Base-by-base conservation (phyloP, 2,113 vertebrate genomes). In the Alligator sinensis region DNA sequence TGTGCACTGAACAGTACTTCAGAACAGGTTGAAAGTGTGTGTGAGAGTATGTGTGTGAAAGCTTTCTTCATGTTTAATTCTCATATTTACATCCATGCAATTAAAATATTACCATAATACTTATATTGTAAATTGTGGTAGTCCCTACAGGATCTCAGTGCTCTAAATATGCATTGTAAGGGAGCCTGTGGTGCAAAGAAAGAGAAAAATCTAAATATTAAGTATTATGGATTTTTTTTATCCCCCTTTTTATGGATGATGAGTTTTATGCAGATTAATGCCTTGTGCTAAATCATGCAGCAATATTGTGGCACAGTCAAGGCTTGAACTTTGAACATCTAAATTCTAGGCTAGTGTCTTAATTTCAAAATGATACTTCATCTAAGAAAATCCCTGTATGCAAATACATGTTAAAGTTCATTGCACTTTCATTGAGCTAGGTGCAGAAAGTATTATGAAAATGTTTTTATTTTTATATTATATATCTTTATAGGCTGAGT, bases 81-180 rank as follows among this genome's bases (percentile, higher is more conserved):
- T 77, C 38, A 10, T 75, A 27, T 55, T 60, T 28, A n/a, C 57
- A 60, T 8, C 1, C 88, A 54, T 63, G 60, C 63, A 9, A 17
- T 86, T 70, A 19, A 25, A 7, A 14, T 66, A 38, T 9, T 38
- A 2, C 57, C 86, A 68, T 47, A 72, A 58, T 11, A 58, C 47
- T 68, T 60, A 74, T 38, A 72, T 34, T 70, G 30, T 70, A 70
- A 21, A 70, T 21, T 19, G 16, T 70, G 17, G n/a, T 72, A 34
- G 19, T 55, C 14, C 0, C 19, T 63, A 78, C 82, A 4, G 0
- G 1, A 27, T 25, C 5, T 0, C 17, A 28, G 34, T 58, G 0
- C 55, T 78, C 82, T 76, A 78, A 9, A 21, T 1, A 1, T 24
- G 6, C 2, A 0, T 47, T 80, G 5, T 15, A n/a, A 55, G 13